phyloP scores from a whole-genome alignment of 2,888 invertebrate species.

The Pherbina coryleti region DNA sequence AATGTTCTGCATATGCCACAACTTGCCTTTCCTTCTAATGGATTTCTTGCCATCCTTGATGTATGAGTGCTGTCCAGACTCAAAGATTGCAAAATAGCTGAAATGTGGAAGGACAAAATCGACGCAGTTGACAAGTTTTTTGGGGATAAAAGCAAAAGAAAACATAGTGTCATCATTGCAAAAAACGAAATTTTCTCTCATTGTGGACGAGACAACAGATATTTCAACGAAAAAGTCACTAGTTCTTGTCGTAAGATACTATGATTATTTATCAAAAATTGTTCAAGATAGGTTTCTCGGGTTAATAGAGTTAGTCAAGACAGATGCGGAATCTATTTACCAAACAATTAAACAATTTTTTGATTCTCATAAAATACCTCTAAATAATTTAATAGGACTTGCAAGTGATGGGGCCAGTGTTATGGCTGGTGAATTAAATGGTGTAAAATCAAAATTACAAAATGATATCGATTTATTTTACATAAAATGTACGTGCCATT shows the following conservation, averaged over 20 bases:
- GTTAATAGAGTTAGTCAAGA: conserved; percentile 13
- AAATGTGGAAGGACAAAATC: not conserved
- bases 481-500: conserved; percentile 37
- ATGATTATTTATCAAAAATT: not conserved
- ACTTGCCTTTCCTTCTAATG: too few species aligned
- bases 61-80: conserved; percentile 4
- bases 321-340: conserved; percentile 29
- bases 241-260: conserved; percentile 25
- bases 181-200: conserved; percentile 33
- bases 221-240: conserved; percentile 24
- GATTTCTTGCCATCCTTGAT: too few species aligned
- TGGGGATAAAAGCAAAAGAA: not conserved
- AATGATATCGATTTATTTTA: conserved; percentile 35
- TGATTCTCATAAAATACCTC: conserved; percentile 17
- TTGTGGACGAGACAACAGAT: conserved; percentile 38
- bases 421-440: conserved; percentile 27
- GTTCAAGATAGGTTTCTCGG: conserved; percentile 24
- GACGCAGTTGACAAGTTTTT: not conserved
- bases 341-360: conserved; percentile 20
- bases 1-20: too few species aligned
- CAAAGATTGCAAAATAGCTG: not conserved
- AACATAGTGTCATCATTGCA: not conserved
- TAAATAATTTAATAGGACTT: conserved; percentile 35
- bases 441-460: conserved; percentile 11
- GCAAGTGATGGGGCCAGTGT: conserved; percentile 25